Conservation (phyloP, 2,797 vertebrate genomes). For the Galaxias olidus region DNA sequence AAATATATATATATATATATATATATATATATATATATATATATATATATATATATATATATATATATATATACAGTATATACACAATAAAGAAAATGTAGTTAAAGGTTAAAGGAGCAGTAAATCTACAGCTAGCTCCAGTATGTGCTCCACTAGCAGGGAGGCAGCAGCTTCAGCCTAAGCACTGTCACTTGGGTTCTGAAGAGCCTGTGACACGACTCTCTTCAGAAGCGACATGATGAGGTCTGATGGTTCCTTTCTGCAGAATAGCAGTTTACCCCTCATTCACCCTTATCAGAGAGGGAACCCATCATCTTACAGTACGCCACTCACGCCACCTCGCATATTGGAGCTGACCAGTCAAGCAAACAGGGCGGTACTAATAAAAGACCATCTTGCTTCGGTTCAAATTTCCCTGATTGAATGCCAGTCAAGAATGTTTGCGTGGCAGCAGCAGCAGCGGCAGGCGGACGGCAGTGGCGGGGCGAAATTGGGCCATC, state of each 20-base stretch:
- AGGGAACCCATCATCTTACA: slow-evolving; percentile 65
- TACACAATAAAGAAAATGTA: slow-evolving; percentile 13
- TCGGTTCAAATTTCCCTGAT: slow-evolving; percentile 81
- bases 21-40: too few relatives aligned
- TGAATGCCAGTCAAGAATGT: slow-evolving; percentile 83
- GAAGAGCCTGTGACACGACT: slow-evolving; percentile 69
- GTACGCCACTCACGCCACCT: slow-evolving; percentile 57
- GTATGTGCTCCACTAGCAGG: slow-evolving; percentile 42
- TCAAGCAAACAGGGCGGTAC: slow-evolving; percentile 74
- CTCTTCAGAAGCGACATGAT: slow-evolving; percentile 71
- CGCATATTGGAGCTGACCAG: slow-evolving; percentile 76
- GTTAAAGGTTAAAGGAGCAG: slow-evolving; percentile 37
- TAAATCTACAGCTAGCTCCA: slow-evolving; percentile 15
- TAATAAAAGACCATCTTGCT: slow-evolving; percentile 81
- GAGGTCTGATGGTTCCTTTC: slow-evolving; percentile 79
- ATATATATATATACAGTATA: too few relatives aligned
- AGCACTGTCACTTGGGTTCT: slow-evolving; percentile 66
- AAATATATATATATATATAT: too few relatives aligned
- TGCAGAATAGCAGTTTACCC: slow-evolving; percentile 79
- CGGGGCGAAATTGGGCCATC: slow-evolving; percentile 62
- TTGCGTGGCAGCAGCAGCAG: slow-evolving; percentile 60
- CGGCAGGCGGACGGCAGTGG: not conserved
- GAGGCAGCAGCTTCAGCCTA: slow-evolving; percentile 27
- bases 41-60: too few relatives aligned
- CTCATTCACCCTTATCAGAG: slow-evolving; percentile 75